Evolutionary conservation across 1,140 invertebrate species (phyloP), one percentile per base, ranked within the genome.

Genomic region (Bombus huntii): DNA sequence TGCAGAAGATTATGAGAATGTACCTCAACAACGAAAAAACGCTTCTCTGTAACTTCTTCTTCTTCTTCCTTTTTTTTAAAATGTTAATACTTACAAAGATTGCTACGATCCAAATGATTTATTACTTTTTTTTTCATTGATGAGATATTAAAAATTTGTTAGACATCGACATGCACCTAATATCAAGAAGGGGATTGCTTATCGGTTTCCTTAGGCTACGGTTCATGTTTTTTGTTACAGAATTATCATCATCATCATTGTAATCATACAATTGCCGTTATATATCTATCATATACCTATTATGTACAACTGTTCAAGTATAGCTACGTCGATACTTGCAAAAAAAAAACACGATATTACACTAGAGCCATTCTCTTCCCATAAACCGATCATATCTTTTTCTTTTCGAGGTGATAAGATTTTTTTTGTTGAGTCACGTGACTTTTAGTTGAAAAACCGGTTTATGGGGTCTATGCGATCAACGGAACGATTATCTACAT

Each of bases 81-180:
- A 75, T 47, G 71, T 87, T 89, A 84, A 90, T 79, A 75, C 74
- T 84, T 88, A 85, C 76, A 71, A 77, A 73, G 86, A 82, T 31
- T 87, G 47, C 81, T 90, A 89, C 78, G 70, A 53, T 72, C 70
- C 82, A 85, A 90, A 90, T 65, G 74, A 62, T 28, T 62, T 62
- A 62, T 62, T 62, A 62, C 22, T 34, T 15, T 22, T 22, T 65
- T 77, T 88, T 87, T 31, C 82, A 87, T 74, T 62, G 81, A 76
- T 87, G 78, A 77, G 78, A 87, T 89, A 85, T 85, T 89, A 91
- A 90, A 91, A 88, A 90, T 37, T 91, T 87, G 70, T 91, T 91
- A 89, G 75, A 91, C 88, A 91, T 91, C 84, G 71, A 91, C 90
- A 91, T 91, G 90, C 90, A 91, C 74, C 90, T 91, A 91, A 91